Evolutionary conservation across 2,888 invertebrate genomes (phyloP).

Genomic region (Drosophila infuscata): DNA sequence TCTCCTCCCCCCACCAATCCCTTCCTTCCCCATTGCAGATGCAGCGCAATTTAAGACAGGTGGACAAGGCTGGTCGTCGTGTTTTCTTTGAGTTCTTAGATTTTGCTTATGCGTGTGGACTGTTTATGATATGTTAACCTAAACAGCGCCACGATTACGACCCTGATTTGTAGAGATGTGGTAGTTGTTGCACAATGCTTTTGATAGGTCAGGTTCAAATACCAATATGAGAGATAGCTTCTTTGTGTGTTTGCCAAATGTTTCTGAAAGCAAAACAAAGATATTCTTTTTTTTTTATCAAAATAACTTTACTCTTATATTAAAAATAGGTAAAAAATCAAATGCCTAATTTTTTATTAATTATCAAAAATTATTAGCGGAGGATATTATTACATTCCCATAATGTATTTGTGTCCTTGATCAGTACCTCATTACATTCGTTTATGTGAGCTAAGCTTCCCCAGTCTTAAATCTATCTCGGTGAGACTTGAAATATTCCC

Average conservation of each 20-base stretch:
- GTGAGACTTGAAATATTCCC: background rate
- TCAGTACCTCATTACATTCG: background rate
- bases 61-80: conserved; percentile 29
- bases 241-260: background rate
- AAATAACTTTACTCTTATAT: background rate
- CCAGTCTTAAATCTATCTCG: background rate
- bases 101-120: conserved; percentile 17
- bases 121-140: background rate
- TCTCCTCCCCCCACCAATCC: background rate
- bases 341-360: background rate
- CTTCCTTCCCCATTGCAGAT: conserved; percentile 20
- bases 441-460: too few relatives aligned
- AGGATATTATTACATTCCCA: background rate
- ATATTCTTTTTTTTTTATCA: background rate
- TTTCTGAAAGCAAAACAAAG: background rate
- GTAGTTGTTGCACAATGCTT: background rate
- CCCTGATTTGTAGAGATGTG: background rate
- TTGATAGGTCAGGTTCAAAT: background rate
- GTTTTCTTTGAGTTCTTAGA: background rate
- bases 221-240: background rate
- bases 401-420: background rate
- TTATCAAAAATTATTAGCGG: background rate
- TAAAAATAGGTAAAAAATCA: background rate
- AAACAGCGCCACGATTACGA: background rate
- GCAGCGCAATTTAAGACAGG: conserved; percentile 37